Evolutionary conservation across 1,140 invertebrate genomes (phyloP), one percentile per base, ranked within the genome.

Genomic region (Catajapyx aquilonaris): DNA sequence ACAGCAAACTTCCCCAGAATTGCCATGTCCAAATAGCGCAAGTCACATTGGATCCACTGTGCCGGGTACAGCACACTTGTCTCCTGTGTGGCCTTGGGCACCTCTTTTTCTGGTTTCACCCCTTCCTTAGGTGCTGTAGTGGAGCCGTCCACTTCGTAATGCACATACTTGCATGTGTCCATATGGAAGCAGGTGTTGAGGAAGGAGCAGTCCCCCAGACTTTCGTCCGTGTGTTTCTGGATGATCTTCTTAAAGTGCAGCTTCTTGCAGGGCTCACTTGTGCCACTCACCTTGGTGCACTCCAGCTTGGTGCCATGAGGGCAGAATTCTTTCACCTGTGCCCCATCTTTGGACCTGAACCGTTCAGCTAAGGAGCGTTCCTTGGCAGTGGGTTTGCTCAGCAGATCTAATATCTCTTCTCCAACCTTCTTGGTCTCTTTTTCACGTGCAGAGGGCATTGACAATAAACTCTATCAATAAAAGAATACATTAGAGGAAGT

Each of bases 141-240:
- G 19, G 62, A 57, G 41, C 64, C 65, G 54, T 91, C 85, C 2
- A 93, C 84, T 62, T 88, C 80, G 54, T 91, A 93, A 56, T 91
- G 86, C 17, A 93, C 85, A 62, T 90, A 91, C 73, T 95, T 96
- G 69, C 91, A 96, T 33, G 81, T 88, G 46, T 95, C 88, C 90
- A 97, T 96, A 53, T 97, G 91, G 52, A 96, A 97, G 55, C 91
- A 96, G 1, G 91, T 97, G 53, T 97, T 96, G 0, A 96, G 65
- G 58, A 96, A 96, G 30, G 88, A 95, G 56, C 91, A 96, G 54
- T 96, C 91, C 0, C 91, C 91, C 4, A 96, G 62, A 0, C 81
- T 73, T 57, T 95, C 90, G 56, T 96, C 93, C 0, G 93, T 97
- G 54, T 96, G 91, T 41, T 74, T 71, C 55, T 95, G 87, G 43